Evolutionary conservation across 92 coral and sea anemone genomes (phyloP).

Genomic region (Siderastrea siderea): DNA sequence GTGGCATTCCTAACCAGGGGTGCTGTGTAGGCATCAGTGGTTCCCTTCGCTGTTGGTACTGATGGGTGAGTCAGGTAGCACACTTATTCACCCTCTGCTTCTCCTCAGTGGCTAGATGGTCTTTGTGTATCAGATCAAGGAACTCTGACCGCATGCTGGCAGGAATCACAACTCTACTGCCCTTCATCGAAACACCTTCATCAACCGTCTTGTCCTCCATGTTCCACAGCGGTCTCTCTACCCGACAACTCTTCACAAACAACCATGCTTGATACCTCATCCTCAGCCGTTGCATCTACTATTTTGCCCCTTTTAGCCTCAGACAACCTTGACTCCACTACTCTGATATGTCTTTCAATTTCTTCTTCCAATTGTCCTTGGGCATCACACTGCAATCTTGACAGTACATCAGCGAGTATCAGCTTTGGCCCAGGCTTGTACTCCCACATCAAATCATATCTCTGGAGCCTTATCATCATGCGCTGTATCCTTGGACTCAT

Average conservation of each 20-base stretch:
- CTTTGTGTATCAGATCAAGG: background rate
- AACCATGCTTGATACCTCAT: too few relatives aligned
- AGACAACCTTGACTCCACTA: too few relatives aligned
- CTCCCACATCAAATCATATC: slow-evolving; percentile 51
- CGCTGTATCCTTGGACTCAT: slow-evolving; percentile 62
- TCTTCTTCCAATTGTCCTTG: background rate
- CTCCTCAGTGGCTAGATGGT: background rate
- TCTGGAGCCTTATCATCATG: slow-evolving; percentile 56
- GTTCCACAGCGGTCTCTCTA: background rate
- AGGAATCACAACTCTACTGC: background rate
- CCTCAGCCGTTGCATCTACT: too few relatives aligned
- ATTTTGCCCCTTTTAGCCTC: too few relatives aligned
- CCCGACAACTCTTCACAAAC: background rate
- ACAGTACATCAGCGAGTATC: slow-evolving; percentile 55
- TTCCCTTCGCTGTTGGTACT: too few relatives aligned
- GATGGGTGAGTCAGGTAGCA: too few relatives aligned
- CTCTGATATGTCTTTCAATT: too few relatives aligned
- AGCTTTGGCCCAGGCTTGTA: background rate
- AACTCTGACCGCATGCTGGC: background rate
- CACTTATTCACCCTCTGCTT: too few relatives aligned
- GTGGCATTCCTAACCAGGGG: background rate
- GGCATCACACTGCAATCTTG: slow-evolving; percentile 16
- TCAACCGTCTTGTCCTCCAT: slow-evolving; percentile 6
- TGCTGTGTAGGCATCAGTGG: background rate
- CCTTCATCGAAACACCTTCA: background rate